These are phyloP conservation scores for Tachysurus vachellii DNA, from an alignment of 2,113 vertebrate species.

Conservation along the genomic window DNA sequence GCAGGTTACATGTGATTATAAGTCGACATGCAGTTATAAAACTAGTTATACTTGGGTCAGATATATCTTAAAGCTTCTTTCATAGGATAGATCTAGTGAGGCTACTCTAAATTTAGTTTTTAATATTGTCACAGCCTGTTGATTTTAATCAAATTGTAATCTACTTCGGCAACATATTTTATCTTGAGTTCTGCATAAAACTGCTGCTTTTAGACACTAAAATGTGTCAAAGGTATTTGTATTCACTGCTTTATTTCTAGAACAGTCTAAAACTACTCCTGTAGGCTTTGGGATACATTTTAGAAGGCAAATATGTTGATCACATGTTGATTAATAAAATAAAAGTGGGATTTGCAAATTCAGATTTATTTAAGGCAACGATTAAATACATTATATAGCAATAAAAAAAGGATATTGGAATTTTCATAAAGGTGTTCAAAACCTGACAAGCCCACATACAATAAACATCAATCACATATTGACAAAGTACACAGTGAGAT, in stretches of 20 bases:
- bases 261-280: neutral
- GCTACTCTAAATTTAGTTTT: no score
- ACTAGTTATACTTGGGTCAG: neutral
- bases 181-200: neutral
- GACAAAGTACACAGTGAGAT: neutral
- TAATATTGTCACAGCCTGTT: neutral
- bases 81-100: neutral
- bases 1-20: neutral
- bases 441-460: neutral
- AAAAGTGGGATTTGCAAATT: neutral
- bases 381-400: neutral
- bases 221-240: neutral
- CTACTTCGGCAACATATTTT: neutral
- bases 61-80: neutral
- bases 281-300: neutral
- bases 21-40: neutral
- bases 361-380: constrained; percentile 24
- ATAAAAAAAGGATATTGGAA: neutral
- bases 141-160: neutral
- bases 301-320: neutral
- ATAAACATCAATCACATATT: neutral
- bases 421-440: neutral
- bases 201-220: neutral
- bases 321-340: neutral
- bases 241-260: neutral